Conservation (phyloP, 2,888 invertebrate genomes). For the Drosophila subquinaria region DNA sequence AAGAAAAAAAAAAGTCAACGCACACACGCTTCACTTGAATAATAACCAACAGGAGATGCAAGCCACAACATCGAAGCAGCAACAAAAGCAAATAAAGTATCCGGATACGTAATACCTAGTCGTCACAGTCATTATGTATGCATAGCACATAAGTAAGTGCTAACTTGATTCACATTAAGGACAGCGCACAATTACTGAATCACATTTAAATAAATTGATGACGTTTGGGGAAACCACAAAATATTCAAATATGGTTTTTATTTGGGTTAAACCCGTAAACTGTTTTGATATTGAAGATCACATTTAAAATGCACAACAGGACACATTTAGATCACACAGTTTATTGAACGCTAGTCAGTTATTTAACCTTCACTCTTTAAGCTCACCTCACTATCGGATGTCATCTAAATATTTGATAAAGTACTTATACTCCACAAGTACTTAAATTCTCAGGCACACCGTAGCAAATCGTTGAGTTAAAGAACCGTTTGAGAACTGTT, state of each 20-base stretch:
- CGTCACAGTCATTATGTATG: constrained; percentile 32
- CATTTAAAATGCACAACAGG: constrained; percentile 38
- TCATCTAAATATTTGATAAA: constrained; percentile 33
- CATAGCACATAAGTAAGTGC: constrained; percentile 44
- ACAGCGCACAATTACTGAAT: constrained; percentile 16
- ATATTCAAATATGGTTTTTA: constrained; percentile 34
- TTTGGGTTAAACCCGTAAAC: constrained; percentile 30
- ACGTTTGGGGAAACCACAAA: constrained; percentile 22
- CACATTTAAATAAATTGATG: constrained; percentile 27
- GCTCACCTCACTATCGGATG: constrained; percentile 31
- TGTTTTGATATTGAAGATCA: constrained; percentile 42
- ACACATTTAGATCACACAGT: constrained; percentile 3
- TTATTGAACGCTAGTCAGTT: neutral
- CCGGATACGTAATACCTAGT: constrained; percentile 47
- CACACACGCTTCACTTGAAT: constrained; percentile 4
- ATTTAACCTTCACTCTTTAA: constrained; percentile 22
- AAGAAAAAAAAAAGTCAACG: neutral
- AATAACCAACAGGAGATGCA: constrained; percentile 11
- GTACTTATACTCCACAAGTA: neutral
- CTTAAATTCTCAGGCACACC: constrained; percentile 3
- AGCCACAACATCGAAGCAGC: neutral
- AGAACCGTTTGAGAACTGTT: constrained; percentile 46
- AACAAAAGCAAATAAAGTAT: constrained; percentile 18
- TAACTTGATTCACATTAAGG: constrained; percentile 23
- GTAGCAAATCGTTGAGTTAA: constrained; percentile 26